Percentiles rank a stretch among this genome's conserved stretches.
Conservation (phyloP, 2,888 invertebrate genomes). For the Caenorhabditis drosophilae region DNA sequence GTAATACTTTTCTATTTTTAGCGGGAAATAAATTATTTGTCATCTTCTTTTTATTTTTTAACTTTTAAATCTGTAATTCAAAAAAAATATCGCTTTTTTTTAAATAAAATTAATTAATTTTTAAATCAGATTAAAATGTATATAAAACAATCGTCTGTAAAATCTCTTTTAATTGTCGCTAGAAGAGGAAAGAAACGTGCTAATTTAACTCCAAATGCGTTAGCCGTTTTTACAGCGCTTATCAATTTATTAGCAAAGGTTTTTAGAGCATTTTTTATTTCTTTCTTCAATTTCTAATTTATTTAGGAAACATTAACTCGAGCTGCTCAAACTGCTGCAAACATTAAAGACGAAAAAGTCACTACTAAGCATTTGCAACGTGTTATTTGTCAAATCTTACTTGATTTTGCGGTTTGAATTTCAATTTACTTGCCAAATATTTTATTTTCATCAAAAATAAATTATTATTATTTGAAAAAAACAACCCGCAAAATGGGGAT, state of each 20-base stretch:
- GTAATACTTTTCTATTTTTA: too few relatives aligned
- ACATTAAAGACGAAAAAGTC: constrained; percentile 13
- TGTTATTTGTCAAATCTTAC: constrained; percentile 29
- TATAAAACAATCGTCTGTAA: constrained; percentile 25
- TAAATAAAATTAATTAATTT: neutral
- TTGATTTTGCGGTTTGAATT: constrained; percentile 26
- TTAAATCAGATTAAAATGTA: too few relatives aligned
- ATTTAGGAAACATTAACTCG: constrained; percentile 26
- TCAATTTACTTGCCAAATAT: neutral
- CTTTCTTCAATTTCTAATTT: too few relatives aligned
- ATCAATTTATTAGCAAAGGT: constrained; percentile 26
- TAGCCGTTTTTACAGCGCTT: constrained; percentile 23
- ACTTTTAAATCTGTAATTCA: neutral
- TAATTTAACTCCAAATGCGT: constrained; percentile 11
- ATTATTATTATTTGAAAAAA: neutral
- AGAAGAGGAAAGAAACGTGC: constrained; percentile 22
- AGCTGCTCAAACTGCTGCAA: constrained; percentile 27
- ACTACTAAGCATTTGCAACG: constrained; percentile 24
- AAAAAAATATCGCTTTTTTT: neutral
- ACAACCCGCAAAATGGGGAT: neutral
- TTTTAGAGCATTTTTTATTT: too few relatives aligned
- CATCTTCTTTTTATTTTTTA: too few relatives aligned
- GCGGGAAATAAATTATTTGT: too few relatives aligned
- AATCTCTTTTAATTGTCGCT: constrained; percentile 27
- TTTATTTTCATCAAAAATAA: neutral